A percentile compares a stretch with the other conserved stretches of the same genome.
Conservation (phyloP, 1,140 invertebrate genomes). For the Radopholus similis region DNA sequence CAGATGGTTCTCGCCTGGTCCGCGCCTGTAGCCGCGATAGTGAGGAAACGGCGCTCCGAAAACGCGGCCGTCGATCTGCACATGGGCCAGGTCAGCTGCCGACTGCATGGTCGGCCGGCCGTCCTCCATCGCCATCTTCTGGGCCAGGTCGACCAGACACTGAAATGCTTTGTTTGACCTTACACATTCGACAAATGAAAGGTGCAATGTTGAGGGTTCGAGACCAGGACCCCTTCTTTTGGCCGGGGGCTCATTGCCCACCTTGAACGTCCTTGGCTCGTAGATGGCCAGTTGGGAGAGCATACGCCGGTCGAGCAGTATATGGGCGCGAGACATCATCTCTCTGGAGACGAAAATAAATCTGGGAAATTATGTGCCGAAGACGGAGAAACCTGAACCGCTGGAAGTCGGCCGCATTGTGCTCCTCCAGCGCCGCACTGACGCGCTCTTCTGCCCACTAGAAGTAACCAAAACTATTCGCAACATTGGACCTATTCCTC, state of each 20-base stretch:
- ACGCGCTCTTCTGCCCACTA: conserved; percentile 50
- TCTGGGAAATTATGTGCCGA: too few relatives aligned
- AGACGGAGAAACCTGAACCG: too few relatives aligned
- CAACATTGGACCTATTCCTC: not conserved
- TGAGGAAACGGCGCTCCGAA: conserved; percentile 45
- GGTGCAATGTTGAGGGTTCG: not conserved
- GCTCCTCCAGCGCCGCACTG: conserved; percentile 41
- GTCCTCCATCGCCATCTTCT: conserved; percentile 43
- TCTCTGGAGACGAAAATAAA: conserved; percentile 39
- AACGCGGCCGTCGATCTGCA: conserved; percentile 32
- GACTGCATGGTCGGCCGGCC: conserved; percentile 32
- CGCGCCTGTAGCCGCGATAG: conserved; percentile 30
- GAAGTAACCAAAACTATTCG: conserved; percentile 17
- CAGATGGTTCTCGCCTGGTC: conserved; percentile 43
- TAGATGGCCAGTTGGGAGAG: conserved; percentile 55
- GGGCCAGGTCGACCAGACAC: conserved; percentile 49
- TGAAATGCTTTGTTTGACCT: conserved; percentile 26
- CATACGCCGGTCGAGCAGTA: conserved; percentile 46
- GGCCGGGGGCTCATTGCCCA: too few relatives aligned
- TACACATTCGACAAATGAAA: conserved; percentile 7
- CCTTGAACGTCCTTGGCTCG: conserved; percentile 53
- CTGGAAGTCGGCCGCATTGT: conserved; percentile 42
- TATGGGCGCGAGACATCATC: conserved; percentile 48
- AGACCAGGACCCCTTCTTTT: too few relatives aligned
- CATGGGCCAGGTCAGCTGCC: conserved; percentile 30